These are phyloP conservation scores for Ruditapes philippinarum DNA, from an alignment of 1,140 invertebrate genomes.

Conservation along the genomic window DNA sequence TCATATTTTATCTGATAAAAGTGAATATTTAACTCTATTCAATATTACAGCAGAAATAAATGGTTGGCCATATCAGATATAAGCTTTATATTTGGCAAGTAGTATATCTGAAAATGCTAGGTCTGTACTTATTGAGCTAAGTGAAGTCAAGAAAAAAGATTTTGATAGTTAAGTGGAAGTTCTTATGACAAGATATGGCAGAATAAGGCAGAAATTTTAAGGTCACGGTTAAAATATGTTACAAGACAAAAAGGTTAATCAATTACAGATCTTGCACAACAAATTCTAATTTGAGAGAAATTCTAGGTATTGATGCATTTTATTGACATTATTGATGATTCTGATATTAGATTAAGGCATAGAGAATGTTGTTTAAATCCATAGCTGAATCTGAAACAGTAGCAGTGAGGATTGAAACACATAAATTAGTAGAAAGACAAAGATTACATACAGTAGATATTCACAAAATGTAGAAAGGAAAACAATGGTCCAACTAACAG, in stretches of 20 bases:
- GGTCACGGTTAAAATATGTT: slow-evolving; percentile 6
- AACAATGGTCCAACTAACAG: neutral
- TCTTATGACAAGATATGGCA: slow-evolving; percentile 14
- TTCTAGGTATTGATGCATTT: slow-evolving; percentile 7
- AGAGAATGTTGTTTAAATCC: slow-evolving; percentile 24
- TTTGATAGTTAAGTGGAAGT: neutral
- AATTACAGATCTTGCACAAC: slow-evolving; percentile 1
- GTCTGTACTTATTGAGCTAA: neutral
- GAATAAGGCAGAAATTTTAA: slow-evolving; percentile 22
- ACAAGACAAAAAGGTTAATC: neutral
- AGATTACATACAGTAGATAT: neutral
- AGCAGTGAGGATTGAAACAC: neutral
- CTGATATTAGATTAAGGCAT: neutral
- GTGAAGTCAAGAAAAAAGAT: slow-evolving; percentile 2
- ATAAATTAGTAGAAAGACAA: slow-evolving; percentile 19
- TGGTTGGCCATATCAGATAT: neutral
- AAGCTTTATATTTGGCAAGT: slow-evolving; percentile 2
- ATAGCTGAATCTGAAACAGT: slow-evolving; percentile 11
- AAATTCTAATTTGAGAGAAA: slow-evolving; percentile 15
- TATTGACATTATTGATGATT: neutral
- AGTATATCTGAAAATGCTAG: neutral
- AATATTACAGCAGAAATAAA: too few species aligned
- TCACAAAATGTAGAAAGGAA: neutral
- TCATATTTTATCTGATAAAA: too few species aligned
- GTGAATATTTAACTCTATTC: too few species aligned